Evolutionary conservation across 2,797 vertebrate genomes (phyloP), one percentile per base, ranked within the genome.

Genomic region (Buphagus erythrorhynchus): DNA sequence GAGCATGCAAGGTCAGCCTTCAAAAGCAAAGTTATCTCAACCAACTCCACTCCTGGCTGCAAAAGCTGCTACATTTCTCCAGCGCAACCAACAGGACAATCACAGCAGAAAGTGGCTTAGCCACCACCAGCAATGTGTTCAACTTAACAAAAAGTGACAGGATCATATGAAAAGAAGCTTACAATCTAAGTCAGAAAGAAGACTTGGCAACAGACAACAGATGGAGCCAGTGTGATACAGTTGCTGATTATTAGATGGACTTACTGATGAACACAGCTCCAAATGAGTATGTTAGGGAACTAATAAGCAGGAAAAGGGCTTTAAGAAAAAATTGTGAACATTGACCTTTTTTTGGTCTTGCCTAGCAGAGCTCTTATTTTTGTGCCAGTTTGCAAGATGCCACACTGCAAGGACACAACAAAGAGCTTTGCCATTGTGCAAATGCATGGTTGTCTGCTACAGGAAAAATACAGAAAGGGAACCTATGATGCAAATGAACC

Each of bases 151-250:
- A 92, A 94, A 90, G 91, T 51, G 43, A 93, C 77, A 90, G 68
- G 72, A 48, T 84, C 83, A 65, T 51, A 74, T 0, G 66, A 92
- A 96, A 93, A 96, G 92, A 15, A 87, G 95, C 87, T 96, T 96
- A 93, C 81, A 73, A 78, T 43, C 62, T 61, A 90, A 94, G 71
- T 69, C 82, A 90, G 84, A 86, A 90, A 75, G 93, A 91, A 46
- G 61, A 45, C 77, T 84, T 68, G 79, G 76, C 82, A 86, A 86
- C 46, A 89, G 80, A 84, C 93, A 95, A 96, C 92, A 97, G 88
- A 96, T 89, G 77, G 91, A 93, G 84, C 43, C 77, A 57, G 25
- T 45, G 78, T 40, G 61, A 75, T 57, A 78, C n/a, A 66, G 52
- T 9, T 68, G 71, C 62, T 4, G 10, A 86, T 78, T 87, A 96